Evolutionary conservation across 2,113 vertebrate genomes (phyloP).

Genomic region (Pituophis catenifer): DNA sequence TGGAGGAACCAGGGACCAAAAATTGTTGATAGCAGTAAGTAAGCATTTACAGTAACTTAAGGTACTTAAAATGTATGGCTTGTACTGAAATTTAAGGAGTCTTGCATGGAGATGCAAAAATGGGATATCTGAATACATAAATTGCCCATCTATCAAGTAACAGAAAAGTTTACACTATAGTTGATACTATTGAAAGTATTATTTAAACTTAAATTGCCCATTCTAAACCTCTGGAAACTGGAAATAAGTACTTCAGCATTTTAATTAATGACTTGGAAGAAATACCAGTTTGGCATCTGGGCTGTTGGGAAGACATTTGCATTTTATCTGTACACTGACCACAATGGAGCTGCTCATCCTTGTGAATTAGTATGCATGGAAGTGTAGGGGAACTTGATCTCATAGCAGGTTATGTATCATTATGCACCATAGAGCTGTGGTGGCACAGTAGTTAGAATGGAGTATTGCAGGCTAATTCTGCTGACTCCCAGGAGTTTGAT

Average conservation of each 20-base stretch:
- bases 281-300: neutral
- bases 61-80: neutral
- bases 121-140: neutral
- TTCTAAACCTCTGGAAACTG: neutral
- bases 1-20: neutral
- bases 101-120: neutral
- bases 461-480: neutral
- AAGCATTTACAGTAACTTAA: neutral
- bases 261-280: neutral
- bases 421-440: neutral
- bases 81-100: neutral
- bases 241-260: neutral
- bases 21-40: neutral
- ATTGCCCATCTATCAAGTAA: neutral
- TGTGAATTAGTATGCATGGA: neutral
- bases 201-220: neutral
- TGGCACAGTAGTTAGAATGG: no score
- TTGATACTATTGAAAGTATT: neutral
- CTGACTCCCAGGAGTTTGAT: neutral
- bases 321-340: neutral
- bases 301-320: neutral
- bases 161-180: neutral
- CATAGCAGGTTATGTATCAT: neutral
- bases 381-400: neutral
- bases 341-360: neutral